A percentile compares a stretch with the other conserved stretches of the same genome.
phyloP scores from a whole-genome alignment of 2,888 invertebrate genomes.

The Villa cingulata region DNA sequence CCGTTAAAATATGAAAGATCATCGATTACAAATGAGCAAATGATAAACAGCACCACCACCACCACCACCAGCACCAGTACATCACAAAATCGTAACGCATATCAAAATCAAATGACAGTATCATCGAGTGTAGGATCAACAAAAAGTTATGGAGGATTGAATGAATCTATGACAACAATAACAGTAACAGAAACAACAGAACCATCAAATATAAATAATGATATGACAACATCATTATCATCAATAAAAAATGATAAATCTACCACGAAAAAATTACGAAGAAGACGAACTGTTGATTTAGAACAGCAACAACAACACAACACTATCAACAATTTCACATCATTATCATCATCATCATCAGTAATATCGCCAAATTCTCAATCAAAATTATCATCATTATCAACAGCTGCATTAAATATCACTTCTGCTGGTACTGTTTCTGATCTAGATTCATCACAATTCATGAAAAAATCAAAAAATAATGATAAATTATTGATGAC shows the following conservation, averaged over 20 bases:
- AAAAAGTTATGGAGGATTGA: conserved; percentile 15
- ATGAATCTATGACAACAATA: conserved; percentile 6
- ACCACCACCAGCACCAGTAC: conserved; percentile 10
- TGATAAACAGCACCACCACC: no score
- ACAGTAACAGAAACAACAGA: background rate
- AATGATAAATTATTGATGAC: background rate
- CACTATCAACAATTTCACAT: no score
- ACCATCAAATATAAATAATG: background rate
- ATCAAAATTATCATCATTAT: no score
- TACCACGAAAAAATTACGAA: conserved; percentile 27
- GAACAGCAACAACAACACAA: no score
- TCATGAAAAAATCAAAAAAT: no score
- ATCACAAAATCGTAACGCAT: conserved; percentile 3
- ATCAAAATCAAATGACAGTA: conserved; percentile 23
- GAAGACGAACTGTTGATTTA: conserved; percentile 37
- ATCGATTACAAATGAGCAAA: no score
- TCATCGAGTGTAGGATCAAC: conserved; percentile 30
- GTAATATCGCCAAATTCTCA: background rate
- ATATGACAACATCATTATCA: background rate
- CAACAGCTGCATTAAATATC: no score
- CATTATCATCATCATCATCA: background rate
- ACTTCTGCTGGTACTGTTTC: no score
- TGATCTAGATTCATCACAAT: no score
- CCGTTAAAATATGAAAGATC: no score
- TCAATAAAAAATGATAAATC: conserved; percentile 7